A percentile compares a stretch with the other conserved stretches of the same genome.
Evolutionary conservation across 1,140 invertebrate species (phyloP).

Genomic region (Sitobion miscanthi): DNA sequence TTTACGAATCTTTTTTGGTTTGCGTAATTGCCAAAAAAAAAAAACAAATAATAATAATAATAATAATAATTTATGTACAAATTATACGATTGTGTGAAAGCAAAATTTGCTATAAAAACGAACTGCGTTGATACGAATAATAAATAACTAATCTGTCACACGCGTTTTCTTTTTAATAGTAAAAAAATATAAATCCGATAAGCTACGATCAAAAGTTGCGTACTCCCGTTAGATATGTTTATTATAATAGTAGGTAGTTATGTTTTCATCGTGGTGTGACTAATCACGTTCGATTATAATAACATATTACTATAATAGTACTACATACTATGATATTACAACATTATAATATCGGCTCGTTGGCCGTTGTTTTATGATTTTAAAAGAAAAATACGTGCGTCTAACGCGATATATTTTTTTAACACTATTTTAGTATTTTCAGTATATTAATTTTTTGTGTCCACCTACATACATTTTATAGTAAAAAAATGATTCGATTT

Average conservation of each 20-base stretch:
- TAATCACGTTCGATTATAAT: not conserved
- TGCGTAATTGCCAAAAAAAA: constrained; percentile 15
- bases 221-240: not conserved
- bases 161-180: not conserved
- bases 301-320: not conserved
- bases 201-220: not conserved
- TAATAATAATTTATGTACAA: not conserved
- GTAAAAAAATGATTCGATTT: too few species aligned
- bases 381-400: not conserved
- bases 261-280: not conserved
- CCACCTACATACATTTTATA: too few species aligned
- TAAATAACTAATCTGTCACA: not conserved
- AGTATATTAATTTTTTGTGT: too few species aligned
- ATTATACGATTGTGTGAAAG: not conserved
- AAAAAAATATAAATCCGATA: not conserved
- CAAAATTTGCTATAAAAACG: not conserved
- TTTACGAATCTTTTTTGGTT: not conserved
- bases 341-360: not conserved
- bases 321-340: too few species aligned
- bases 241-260: not conserved
- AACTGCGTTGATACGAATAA: constrained; percentile 4
- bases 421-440: not conserved
- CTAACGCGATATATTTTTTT: not conserved
- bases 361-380: not conserved
- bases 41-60: not conserved